Evolutionary conservation across 64 coral and sea anemone genomes (phyloP).

Genomic region (Hydrozoanthus tunicans): DNA sequence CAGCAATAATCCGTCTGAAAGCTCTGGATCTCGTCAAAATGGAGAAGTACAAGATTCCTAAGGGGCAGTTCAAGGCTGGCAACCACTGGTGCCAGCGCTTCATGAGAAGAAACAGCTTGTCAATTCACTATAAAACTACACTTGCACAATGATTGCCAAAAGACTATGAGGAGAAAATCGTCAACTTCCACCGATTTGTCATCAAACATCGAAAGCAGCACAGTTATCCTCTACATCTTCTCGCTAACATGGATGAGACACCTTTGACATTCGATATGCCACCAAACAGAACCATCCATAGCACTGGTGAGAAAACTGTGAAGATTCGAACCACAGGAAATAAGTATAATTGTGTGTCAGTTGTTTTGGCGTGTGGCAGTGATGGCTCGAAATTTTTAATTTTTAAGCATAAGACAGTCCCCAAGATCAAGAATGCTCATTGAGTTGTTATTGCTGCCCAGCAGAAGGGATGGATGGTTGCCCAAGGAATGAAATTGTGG

Average conservation of each 20-base stretch:
- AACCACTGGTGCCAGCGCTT: too few species aligned
- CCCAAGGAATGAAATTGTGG: conserved; percentile 23
- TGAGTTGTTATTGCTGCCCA: background rate
- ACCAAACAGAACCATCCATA: conserved; percentile 1
- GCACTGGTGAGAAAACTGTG: background rate
- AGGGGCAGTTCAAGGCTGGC: background rate
- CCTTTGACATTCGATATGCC: background rate
- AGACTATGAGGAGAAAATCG: background rate
- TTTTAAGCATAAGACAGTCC: conserved; percentile 17
- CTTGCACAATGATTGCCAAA: conserved; percentile 26
- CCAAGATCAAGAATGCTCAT: conserved; percentile 28
- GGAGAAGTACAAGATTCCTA: background rate
- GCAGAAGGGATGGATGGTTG: background rate
- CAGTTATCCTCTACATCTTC: conserved; percentile 27
- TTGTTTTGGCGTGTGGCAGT: too few species aligned
- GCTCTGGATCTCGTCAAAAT: background rate
- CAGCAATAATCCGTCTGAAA: background rate
- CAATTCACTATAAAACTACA: conserved; percentile 5
- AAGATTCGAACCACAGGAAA: background rate
- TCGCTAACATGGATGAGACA: too few species aligned
- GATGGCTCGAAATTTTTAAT: background rate
- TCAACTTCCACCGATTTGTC: conserved; percentile 26
- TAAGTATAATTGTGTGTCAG: too few species aligned
- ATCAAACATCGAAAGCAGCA: conserved; percentile 10
- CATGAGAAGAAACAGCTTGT: too few species aligned